Percentiles rank a stretch among this genome's conserved stretches.
These are phyloP conservation scores for Trinorchestia longiramus DNA, from an alignment of 1,140 invertebrate genomes.

Conservation along the genomic window DNA sequence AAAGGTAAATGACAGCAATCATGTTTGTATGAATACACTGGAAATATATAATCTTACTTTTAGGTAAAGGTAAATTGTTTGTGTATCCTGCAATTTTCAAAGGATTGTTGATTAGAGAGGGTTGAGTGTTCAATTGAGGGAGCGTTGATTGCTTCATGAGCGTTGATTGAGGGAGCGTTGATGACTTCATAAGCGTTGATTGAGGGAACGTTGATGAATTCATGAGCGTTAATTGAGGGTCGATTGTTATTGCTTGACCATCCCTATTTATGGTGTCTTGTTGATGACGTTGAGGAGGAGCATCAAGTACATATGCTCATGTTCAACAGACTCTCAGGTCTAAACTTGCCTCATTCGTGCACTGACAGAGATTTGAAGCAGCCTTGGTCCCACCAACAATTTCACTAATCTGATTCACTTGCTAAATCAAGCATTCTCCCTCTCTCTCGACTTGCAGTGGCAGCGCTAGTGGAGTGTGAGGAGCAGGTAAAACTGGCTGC, in stretches of 20 bases:
- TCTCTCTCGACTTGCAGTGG: neutral
- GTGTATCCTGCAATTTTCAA: too few species aligned
- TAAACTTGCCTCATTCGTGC: neutral
- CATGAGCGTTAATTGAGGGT: neutral
- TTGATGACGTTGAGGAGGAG: neutral
- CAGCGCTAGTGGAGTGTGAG: too few species aligned
- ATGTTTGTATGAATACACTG: too few species aligned
- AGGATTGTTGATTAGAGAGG: too few species aligned
- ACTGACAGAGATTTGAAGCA: conserved; percentile 13
- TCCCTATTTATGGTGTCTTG: neutral
- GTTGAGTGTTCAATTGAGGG: too few species aligned
- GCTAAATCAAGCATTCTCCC: conserved; percentile 8
- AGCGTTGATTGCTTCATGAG: too few species aligned
- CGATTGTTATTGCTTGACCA: neutral
- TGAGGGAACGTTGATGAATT: neutral
- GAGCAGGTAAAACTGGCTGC: too few species aligned
- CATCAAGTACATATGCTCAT: neutral
- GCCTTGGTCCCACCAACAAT: neutral
- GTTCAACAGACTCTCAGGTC: neutral
- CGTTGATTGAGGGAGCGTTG: too few species aligned
- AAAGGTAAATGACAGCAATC: too few species aligned
- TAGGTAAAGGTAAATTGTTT: too few species aligned
- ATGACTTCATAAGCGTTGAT: neutral
- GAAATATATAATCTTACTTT: too few species aligned
- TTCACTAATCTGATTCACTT: conserved; percentile 34